Base-by-base conservation (phyloP, 2,113 vertebrate species). In the Halcyon malimbica region DNA sequence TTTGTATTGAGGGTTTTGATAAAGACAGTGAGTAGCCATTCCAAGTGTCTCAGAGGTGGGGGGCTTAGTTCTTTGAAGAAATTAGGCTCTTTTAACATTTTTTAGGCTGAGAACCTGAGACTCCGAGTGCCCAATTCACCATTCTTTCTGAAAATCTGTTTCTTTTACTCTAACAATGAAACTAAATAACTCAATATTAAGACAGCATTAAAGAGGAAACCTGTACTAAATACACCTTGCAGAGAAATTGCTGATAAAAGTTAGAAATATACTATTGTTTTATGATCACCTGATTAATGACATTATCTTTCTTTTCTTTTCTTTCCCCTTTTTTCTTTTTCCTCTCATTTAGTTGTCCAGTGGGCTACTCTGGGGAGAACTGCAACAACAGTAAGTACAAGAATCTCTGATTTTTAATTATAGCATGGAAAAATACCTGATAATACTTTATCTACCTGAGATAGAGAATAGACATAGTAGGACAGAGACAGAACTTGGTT, bases 321-420 rank as follows among this genome's bases (percentile, higher is more conserved):
- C 33, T 60, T 50, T 33, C 9, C 4, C 2, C 5, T 41, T 56
- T 4, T 92, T 64, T 2, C 11, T 19, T 65, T 91, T 60, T 68
- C 6, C 19, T 92, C 14, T 96, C 3, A 76, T 96, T 35, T 71
- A 98, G 98, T 35, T 98, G 98, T 95, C 0, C 33, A 1, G 96
- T 98, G 67, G 98, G 98, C 63, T 98, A 70, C 56, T 93, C 91
- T 5, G 98, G 98, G 74, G 41, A 71, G 2, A 1, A 81, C 0
- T 98, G 98, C 48, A 1, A 2, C 3, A 88, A 98, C 63, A 4
- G 98, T 98, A 89, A 98, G 98, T 98, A 97, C 11, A 53, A 50
- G 54, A 68, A 54, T 90, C 91, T 63, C 18, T 76, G 20, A 51
- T 91, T 76, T 85, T 88, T 76, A 85, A 39, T 65, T 93, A 76